Base-by-base conservation (phyloP, 2,888 invertebrate species). In the Stenchaetothrips biformis region DNA sequence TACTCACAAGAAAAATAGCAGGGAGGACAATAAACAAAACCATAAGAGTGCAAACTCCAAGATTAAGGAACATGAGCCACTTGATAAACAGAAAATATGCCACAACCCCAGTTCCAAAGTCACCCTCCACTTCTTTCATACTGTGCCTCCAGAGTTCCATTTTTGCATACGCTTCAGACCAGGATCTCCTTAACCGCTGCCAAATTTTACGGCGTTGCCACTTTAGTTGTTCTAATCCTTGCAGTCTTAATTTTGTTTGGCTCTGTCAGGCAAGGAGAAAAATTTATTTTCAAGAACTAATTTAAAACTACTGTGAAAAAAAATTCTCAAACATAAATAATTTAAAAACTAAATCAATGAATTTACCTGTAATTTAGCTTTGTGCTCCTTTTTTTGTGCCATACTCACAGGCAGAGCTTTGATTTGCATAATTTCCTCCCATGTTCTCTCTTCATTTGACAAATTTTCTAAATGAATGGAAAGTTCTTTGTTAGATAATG, bases 391-490 rank as follows among this genome's bases (percentile, higher is more conserved):
- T 84, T 95, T 95, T 87, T 94, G 93, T 47, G 91, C 89, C 94
- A 95, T 95, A 9, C 92, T 92, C 8, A 95, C 91, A 0, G 95
- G 95, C 92, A 94, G 92, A 0, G 93, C 91, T 85, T 95, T 95
- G 82, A 95, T 94, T 86, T 93, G 92, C 92, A 93, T 93, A 78
- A 95, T 94, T 86, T 95, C 94, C 83, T 95, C 94, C 94, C 94
- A 94, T 0, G 93, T 93, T 0, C 92, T 90, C 85, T 94, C 93
- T 85, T 95, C 95, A 84, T 94, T 94, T 0, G 94, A 93, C 78
- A 94, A 87, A 86, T 93, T 93, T 85, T 93, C 93, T 87, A 85
- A 0, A 86, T 49, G 37, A 79, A 79, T 81, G 18, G 79, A 80
- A 48, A 78, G n/a, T n/a, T 53, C 21, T 25, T 74, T 82, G 49